phyloP scores from a whole-genome alignment of 2,113 vertebrate genomes.

The Cyprinodon variegatus region DNA sequence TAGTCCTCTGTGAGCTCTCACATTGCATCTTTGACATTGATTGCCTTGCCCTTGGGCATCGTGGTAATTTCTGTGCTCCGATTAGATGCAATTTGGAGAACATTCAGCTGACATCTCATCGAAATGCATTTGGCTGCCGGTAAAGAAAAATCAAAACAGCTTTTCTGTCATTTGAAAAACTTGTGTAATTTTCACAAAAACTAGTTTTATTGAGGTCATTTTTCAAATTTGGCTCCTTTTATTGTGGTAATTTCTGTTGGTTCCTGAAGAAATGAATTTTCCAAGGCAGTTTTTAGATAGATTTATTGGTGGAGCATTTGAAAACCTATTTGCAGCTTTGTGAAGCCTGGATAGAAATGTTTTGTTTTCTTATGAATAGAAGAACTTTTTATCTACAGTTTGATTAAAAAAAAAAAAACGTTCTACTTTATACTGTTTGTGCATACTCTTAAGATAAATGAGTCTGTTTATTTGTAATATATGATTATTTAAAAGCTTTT shows the following conservation, averaged over 20 bases:
- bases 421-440: too few relatives aligned
- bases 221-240: constrained; percentile 12
- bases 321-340: background rate
- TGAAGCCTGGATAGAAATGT: background rate
- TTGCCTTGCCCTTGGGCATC: constrained; percentile 16
- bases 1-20: constrained; percentile 12
- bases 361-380: background rate
- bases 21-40: constrained; percentile 11
- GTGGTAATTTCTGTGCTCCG: background rate
- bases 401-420: background rate
- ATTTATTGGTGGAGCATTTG: constrained; percentile 13
- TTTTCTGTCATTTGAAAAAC: constrained; percentile 33
- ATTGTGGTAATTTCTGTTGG: constrained; percentile 35
- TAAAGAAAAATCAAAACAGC: constrained; percentile 7
- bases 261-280: constrained; percentile 32
- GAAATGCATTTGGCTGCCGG: constrained; percentile 3
- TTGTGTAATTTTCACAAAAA: constrained; percentile 12
- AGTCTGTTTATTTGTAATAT: background rate
- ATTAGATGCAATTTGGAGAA: constrained; percentile 11
- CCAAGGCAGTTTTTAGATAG: constrained; percentile 1
- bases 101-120: constrained; percentile 8
- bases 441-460: background rate
- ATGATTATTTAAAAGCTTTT: background rate
- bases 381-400: background rate
- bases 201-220: constrained; percentile 24